phyloP scores from a whole-genome alignment of 1,140 invertebrate species.

The Frieseomelitta varia region DNA sequence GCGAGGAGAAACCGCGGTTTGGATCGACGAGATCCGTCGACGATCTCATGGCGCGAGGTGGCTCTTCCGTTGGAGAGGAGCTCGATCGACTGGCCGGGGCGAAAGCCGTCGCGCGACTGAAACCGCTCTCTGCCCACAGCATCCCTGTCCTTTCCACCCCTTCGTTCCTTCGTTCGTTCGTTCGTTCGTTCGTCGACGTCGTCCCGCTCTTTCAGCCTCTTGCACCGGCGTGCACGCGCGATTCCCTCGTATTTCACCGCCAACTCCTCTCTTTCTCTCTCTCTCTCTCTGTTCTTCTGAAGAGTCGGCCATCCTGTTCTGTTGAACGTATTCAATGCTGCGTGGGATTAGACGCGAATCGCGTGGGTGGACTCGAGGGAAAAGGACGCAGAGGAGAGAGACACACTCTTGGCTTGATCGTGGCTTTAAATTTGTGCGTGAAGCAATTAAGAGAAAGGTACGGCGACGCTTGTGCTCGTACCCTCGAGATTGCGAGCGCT shows the following conservation, averaged over 20 bases:
- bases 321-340: conserved; percentile 2
- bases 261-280: not conserved
- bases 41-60: not conserved
- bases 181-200: not conserved
- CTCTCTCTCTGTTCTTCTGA: not conserved
- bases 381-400: not conserved
- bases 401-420: not conserved
- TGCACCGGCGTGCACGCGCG: conserved; percentile 33
- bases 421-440: not conserved
- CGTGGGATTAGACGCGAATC: conserved; percentile 9
- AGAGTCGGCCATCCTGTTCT: not conserved
- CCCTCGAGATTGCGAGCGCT: too few species aligned
- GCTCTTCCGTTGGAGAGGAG: conserved; percentile 15
- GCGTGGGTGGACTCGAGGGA: not conserved
- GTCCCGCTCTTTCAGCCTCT: conserved; percentile 53
- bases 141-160: conserved; percentile 59
- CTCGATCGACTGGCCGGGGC: conserved; percentile 72
- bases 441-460: not conserved
- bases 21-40: conserved; percentile 12
- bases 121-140: conserved; percentile 68
- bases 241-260: conserved; percentile 38
- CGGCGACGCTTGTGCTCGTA: accelerated
- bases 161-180: conserved; percentile 1
- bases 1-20: not conserved
- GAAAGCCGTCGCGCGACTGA: conserved; percentile 78